Evolutionary conservation across 1,140 invertebrate genomes (phyloP), one percentile per base, ranked within the genome.

Genomic region (Drusus annulatus): DNA sequence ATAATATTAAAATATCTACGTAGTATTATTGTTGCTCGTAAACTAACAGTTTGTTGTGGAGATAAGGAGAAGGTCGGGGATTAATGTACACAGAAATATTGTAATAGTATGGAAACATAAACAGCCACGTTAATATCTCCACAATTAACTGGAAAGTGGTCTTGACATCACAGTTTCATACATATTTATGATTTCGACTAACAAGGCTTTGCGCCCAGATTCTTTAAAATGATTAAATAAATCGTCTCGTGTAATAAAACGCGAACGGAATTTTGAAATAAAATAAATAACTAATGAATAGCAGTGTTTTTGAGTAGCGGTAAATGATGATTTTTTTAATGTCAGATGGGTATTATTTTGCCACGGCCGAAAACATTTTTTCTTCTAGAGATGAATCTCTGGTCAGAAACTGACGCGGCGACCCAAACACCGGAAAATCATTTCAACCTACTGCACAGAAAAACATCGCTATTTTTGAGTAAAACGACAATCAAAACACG

Each of bases 161-260:
- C 80, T 81, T 71, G 77, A 78, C 80, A 81, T 81, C 80, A 81
- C 80, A 81, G 80, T 56, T 81, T 52, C 19, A 81, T 81, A 81
- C 74, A 78, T 77, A 76, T 19, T 51, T 78, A 74, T 16, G 16
- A 73, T 78, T 78, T 69, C 25, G 62, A 36, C 60, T 63, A 58
- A 21, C 15, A 10, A 3, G 31, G 31, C 56, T 65, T 31, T 17
- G 5, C 8, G 62, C 25, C 21, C 16, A 36, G 62, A 31, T 16
- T 15, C 36, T 31, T 31, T 28, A 8, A 17, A 63, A 25, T n/a
- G 28, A 65, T 31, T 65, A 15, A n/a, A 13, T 65, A 36, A n/a
- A 65, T 15, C 17, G n/a, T 28, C 28, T 10, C 25, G 16, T 25
- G 19, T 25, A 25, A 15, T 65, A 65, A 65, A 65, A 68, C 3